phyloP scores from a whole-genome alignment of 2,797 vertebrate genomes.

The Acestrorhynchus altus region DNA sequence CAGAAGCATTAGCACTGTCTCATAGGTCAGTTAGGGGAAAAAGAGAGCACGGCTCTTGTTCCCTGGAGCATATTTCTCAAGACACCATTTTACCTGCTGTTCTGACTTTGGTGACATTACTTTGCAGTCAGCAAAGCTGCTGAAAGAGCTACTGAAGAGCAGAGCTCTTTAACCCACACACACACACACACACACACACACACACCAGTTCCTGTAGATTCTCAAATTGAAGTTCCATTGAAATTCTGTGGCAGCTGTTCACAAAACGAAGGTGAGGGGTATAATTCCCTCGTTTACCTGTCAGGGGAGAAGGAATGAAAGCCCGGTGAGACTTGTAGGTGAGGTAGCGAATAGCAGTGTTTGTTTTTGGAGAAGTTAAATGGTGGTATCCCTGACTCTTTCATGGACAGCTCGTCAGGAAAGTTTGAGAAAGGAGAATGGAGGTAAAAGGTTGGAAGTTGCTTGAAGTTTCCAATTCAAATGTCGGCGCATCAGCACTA shows the following conservation, averaged over 20 bases:
- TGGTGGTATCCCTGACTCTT: slow-evolving; percentile 10
- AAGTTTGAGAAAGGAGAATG: slow-evolving; percentile 3
- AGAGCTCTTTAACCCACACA: slow-evolving; percentile 15
- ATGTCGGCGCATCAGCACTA: neutral
- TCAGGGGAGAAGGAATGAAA: slow-evolving; percentile 71
- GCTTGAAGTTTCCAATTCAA: neutral
- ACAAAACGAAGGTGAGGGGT: slow-evolving; percentile 52
- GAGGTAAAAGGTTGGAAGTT: neutral
- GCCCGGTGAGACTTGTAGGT: slow-evolving; percentile 63
- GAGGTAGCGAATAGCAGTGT: slow-evolving; percentile 38
- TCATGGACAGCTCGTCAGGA: slow-evolving; percentile 2
- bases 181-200: slow-evolving; percentile 18
- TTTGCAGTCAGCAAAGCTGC: slow-evolving; percentile 43
- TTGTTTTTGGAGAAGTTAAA: slow-evolving; percentile 25
- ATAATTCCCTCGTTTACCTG: slow-evolving; percentile 68
- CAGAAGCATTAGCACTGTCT: slow-evolving; percentile 43
- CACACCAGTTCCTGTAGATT: slow-evolving; percentile 43
- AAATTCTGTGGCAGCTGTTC: slow-evolving; percentile 55
- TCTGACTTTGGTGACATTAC: slow-evolving; percentile 37
- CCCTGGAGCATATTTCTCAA: slow-evolving; percentile 35
- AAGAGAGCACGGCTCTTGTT: slow-evolving; percentile 15
- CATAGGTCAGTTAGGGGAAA: slow-evolving; percentile 22
- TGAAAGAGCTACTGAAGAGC: slow-evolving; percentile 51
- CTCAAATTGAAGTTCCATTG: slow-evolving; percentile 59
- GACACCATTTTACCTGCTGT: slow-evolving; percentile 38